These are phyloP conservation scores for Aricia agestis DNA, from an alignment of 1,140 invertebrate genomes.

Conservation along the genomic window DNA sequence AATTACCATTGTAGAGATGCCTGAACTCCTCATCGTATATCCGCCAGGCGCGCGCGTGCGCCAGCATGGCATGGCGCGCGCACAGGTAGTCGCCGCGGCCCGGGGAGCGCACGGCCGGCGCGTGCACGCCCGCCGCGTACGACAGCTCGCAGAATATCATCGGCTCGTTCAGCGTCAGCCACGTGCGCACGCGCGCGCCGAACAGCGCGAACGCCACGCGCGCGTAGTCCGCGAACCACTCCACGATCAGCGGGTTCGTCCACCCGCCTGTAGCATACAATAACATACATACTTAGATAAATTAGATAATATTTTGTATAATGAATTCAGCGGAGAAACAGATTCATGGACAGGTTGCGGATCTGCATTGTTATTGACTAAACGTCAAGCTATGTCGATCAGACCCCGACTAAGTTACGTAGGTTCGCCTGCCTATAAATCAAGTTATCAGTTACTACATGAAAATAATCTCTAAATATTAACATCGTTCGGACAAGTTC, in stretches of 20 bases:
- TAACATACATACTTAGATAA: too few relatives aligned
- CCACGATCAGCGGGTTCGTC: slow-evolving; percentile 14
- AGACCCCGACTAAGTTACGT: too few relatives aligned
- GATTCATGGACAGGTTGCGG: too few relatives aligned
- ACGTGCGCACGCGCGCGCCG: slow-evolving; percentile 12
- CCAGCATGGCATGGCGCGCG: slow-evolving; percentile 6
- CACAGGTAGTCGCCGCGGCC: slow-evolving; percentile 9
- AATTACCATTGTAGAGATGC: background rate
- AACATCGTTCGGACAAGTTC: too few relatives aligned
- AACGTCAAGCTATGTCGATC: too few relatives aligned
- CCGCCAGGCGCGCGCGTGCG: slow-evolving; percentile 10
- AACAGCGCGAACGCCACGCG: slow-evolving; percentile 2
- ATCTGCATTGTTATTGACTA: too few relatives aligned
- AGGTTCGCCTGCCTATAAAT: too few relatives aligned
- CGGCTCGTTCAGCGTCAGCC: slow-evolving; percentile 18
- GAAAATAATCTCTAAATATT: too few relatives aligned
- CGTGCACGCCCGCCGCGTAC: background rate
- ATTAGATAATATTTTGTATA: too few relatives aligned
- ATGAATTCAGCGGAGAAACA: too few relatives aligned
- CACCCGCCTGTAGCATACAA: slow-evolving; percentile 12
- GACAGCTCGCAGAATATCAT: slow-evolving; percentile 4
- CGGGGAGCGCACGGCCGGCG: background rate
- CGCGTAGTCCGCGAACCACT: slow-evolving; percentile 18
- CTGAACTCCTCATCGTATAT: slow-evolving; percentile 13
- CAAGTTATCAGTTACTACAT: too few relatives aligned